Percentiles rank a stretch among this genome's conserved stretches.
Evolutionary conservation across 2,888 invertebrate species (phyloP).

Genomic region (Phoenoteleia sp.): DNA sequence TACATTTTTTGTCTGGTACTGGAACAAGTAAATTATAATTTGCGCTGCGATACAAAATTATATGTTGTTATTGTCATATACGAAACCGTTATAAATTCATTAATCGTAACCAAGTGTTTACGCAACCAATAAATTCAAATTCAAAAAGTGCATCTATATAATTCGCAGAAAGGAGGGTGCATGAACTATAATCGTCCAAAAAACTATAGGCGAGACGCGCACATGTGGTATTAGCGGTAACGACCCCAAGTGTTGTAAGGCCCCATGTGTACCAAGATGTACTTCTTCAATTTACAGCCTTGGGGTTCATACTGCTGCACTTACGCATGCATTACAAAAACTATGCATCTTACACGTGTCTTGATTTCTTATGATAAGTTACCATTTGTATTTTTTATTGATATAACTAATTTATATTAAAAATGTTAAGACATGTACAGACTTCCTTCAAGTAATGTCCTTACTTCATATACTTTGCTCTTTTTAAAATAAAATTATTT

Average conservation of each 20-base stretch:
- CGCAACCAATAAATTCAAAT: conserved; percentile 15
- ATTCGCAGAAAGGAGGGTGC: conserved; percentile 25
- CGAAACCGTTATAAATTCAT: too few species aligned
- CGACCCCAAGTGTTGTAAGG: conserved; percentile 44
- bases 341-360: conserved; percentile 52
- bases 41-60: too few species aligned
- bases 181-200: conserved; percentile 55
- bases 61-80: too few species aligned
- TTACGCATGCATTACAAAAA: conserved; percentile 54
- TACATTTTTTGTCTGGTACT: too few species aligned
- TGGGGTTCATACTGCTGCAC: conserved; percentile 50
- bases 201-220: conserved; percentile 42
- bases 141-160: background rate
- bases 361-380: conserved; percentile 38
- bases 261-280: conserved; percentile 35
- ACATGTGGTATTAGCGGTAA: conserved; percentile 49
- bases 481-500: too few species aligned
- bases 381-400: conserved; percentile 2
- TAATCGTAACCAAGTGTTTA: background rate
- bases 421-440: too few species aligned
- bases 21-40: too few species aligned
- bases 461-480: too few species aligned
- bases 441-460: too few species aligned
- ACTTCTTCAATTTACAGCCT: conserved; percentile 34
- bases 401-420: background rate